phyloP scores from a whole-genome alignment of 2,888 invertebrate genomes.

The Orchesellides sinensis region DNA sequence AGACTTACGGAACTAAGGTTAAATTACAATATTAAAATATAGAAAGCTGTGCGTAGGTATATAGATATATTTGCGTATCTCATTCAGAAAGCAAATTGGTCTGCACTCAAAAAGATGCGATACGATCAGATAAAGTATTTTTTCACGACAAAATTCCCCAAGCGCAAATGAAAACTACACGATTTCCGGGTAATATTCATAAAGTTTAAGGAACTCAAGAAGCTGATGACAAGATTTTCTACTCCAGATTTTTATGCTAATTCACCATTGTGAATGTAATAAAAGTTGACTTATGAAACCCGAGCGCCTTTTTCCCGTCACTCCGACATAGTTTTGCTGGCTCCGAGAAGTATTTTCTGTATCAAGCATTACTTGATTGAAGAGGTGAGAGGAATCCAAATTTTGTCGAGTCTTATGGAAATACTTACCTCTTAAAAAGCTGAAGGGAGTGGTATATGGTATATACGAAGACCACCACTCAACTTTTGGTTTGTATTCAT shows the following conservation, averaged over 20 bases:
- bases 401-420: background rate
- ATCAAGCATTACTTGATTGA: background rate
- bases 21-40: background rate
- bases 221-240: conserved; percentile 49
- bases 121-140: conserved; percentile 43
- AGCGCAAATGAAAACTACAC: conserved; percentile 38
- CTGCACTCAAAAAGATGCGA: too few species aligned
- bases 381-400: too few species aligned
- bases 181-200: conserved; percentile 40
- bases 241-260: conserved; percentile 45
- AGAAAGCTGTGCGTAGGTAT: background rate
- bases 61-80: background rate
- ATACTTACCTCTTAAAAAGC: background rate
- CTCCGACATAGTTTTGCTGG: conserved; percentile 29
- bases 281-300: conserved; percentile 19
- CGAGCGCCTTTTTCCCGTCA: conserved; percentile 37
- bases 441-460: background rate
- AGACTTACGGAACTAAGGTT: conserved; percentile 14
- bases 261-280: conserved; percentile 19
- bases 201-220: conserved; percentile 36
- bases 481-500: conserved; percentile 17
- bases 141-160: conserved; percentile 33
- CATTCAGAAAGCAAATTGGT: conserved; percentile 37
- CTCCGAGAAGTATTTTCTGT: background rate
- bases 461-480: conserved; percentile 28